Base-by-base conservation (phyloP, 1,140 invertebrate genomes). In the Drosophila ogumai region DNA sequence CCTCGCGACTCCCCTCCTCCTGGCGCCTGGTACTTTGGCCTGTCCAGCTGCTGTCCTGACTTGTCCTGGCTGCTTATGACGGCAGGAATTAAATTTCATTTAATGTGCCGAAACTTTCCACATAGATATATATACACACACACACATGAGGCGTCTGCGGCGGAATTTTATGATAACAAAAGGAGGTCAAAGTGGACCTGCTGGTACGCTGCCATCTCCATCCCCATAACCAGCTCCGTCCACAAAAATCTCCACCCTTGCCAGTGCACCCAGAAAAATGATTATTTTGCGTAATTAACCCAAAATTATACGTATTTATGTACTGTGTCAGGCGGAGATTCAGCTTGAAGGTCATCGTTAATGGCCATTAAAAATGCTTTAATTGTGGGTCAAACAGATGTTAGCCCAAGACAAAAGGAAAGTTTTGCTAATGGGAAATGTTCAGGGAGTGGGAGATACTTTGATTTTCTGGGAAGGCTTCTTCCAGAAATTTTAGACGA, bases 41-140 rank as follows among this genome's bases (percentile, higher is more conserved):
- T 82, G 82, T 82, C 84, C 84, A 88, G 79, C 68, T 73, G 80
- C 67, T 77, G 79, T 75, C 49, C 77, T 38, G 59, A 38, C 67
- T 47, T 64, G 63, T 74, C 68, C 57, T 67, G 64, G 52, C 78
- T 85, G 82, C 82, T 85, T 85, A 85, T 87, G 69, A 72, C 73
- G 82, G 79, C 82, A 82, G 82, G 82, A 86, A 87, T 86, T 86
- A 86, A 86, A 86, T 86, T 86, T 86, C 82, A 86, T 86, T 86
- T 86, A 86, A 86, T 86, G 82, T 82, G 82, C 79, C 82, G 79
- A 87, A 86, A 87, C 79, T 87, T 86, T 87, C 56, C 56, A n/a
- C 65, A 60, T 41, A 78, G 63, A 55, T 65, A 75, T 66, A 75
- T 66, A 66, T 41, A 75, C 67, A 60, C 25, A 54, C 66, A 50